Conservation (phyloP, 1,140 invertebrate genomes). For the Pygmarrhopalites habei region DNA sequence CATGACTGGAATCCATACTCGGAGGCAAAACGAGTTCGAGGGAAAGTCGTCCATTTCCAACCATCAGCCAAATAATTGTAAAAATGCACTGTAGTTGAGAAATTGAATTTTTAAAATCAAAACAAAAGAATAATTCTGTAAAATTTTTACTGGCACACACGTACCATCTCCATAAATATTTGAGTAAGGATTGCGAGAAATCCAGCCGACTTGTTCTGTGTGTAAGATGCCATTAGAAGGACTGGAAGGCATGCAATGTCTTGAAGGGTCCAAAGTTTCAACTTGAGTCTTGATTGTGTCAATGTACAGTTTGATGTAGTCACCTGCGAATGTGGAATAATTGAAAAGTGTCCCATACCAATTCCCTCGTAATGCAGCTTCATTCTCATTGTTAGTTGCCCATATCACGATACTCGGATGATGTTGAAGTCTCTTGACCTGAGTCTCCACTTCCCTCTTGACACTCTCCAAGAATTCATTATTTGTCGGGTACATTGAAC, state of each 20-base stretch:
- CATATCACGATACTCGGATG: slow-evolving; percentile 84
- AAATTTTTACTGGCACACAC: too few relatives aligned
- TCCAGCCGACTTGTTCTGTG: slow-evolving; percentile 66
- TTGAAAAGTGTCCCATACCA: slow-evolving; percentile 57
- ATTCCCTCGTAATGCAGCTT: slow-evolving; percentile 73
- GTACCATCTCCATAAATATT: slow-evolving; percentile 79
- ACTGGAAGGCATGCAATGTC: slow-evolving; percentile 75
- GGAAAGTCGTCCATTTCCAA: slow-evolving; percentile 71
- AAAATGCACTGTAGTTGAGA: slow-evolving; percentile 55
- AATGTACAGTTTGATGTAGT: slow-evolving; percentile 83
- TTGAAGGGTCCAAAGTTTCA: slow-evolving; percentile 52
- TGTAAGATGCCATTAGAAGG: slow-evolving; percentile 81
- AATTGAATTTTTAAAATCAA: too few relatives aligned
- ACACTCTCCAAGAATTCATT: slow-evolving; percentile 66
- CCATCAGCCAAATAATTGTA: slow-evolving; percentile 79
- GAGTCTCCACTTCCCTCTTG: slow-evolving; percentile 68
- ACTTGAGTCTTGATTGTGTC: slow-evolving; percentile 65
- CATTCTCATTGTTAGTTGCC: slow-evolving; percentile 98
- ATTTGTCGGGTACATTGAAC: slow-evolving; percentile 82
- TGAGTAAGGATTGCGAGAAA: slow-evolving; percentile 68
- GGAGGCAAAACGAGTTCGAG: slow-evolving; percentile 76
- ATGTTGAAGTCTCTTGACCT: slow-evolving; percentile 73
- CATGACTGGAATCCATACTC: slow-evolving; percentile 95
- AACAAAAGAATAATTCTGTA: too few relatives aligned
- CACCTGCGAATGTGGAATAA: slow-evolving; percentile 57